A percentile compares a stretch with the other conserved stretches of the same genome.
phyloP scores from a whole-genome alignment of 2,113 vertebrate genomes.

The Mugil cephalus region DNA sequence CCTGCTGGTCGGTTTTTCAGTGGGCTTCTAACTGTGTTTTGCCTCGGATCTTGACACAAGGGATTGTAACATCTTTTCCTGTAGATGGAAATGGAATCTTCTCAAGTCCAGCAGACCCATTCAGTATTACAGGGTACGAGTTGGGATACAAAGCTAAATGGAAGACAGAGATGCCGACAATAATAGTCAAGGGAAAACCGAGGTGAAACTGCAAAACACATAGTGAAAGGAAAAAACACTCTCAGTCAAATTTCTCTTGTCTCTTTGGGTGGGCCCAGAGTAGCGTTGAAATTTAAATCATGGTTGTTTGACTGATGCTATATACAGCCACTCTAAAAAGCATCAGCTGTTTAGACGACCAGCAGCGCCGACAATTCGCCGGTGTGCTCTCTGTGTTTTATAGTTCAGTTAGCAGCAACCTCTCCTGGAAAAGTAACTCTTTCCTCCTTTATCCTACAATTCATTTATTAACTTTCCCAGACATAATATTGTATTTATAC shows the following conservation, averaged over 20 bases:
- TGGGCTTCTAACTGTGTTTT: too few relatives aligned
- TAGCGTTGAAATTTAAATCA: conserved; percentile 65
- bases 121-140: neutral
- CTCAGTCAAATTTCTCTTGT: conserved; percentile 29
- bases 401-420: conserved; percentile 56
- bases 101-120: conserved; percentile 11
- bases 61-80: too few relatives aligned
- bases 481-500: conserved; percentile 1
- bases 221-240: conserved; percentile 33
- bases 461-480: conserved; percentile 2
- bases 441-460: neutral
- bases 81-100: neutral
- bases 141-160: conserved; percentile 8
- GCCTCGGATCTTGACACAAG: too few relatives aligned
- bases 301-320: conserved; percentile 69
- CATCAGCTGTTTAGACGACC: conserved; percentile 74
- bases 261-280: conserved; percentile 76
- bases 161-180: conserved; percentile 5
- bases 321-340: conserved; percentile 68
- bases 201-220: conserved; percentile 36
- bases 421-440: conserved; percentile 16
- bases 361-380: conserved; percentile 62
- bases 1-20: too few relatives aligned
- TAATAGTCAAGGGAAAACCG: conserved; percentile 9
- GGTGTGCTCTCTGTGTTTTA: conserved; percentile 56